Evolutionary conservation across 2,113 vertebrate species (phyloP).

Genomic region (Megalops atlanticus): DNA sequence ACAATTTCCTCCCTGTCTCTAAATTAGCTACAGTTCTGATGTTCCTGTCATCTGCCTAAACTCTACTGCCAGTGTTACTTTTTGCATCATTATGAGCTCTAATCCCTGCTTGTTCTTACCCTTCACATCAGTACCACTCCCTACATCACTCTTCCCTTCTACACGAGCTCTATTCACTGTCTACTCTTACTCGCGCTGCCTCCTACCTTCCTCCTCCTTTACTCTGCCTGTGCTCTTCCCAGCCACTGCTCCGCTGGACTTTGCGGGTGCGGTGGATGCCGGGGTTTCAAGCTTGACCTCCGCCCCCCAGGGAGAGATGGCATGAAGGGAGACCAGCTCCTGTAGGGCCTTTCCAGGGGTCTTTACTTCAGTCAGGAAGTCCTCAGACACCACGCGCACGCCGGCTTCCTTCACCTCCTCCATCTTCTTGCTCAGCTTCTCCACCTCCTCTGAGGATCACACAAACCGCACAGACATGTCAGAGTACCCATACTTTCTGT

Average conservation of each 20-base stretch:
- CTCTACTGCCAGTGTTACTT: not conserved
- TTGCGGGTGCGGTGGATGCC: conserved; percentile 67
- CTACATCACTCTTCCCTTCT: not conserved
- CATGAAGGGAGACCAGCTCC: conserved; percentile 82
- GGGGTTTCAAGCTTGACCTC: conserved; percentile 82
- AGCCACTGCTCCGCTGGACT: conserved; percentile 68
- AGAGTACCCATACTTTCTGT: not conserved
- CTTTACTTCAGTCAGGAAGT: conserved; percentile 82
- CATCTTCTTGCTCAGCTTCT: conserved; percentile 98
- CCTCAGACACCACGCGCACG: conserved; percentile 85
- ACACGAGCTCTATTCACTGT: not conserved
- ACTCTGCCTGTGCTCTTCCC: conserved; percentile 80
- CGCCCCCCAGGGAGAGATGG: conserved; percentile 87
- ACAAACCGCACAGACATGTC: not conserved
- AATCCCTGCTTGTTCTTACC: not conserved
- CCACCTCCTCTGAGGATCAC: conserved; percentile 83
- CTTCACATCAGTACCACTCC: not conserved
- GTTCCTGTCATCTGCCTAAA: too few species aligned
- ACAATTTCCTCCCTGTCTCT: not conserved
- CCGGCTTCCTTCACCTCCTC: conserved; percentile 86
- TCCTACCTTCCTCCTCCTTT: conserved; percentile 88
- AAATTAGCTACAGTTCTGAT: too few species aligned
- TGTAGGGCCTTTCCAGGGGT: conserved; percentile 79
- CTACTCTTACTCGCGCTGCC: not conserved
- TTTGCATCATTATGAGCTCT: not conserved